These are phyloP conservation scores for Lacerta bilineata DNA, from an alignment of 2,797 vertebrate species.

Conservation along the genomic window DNA sequence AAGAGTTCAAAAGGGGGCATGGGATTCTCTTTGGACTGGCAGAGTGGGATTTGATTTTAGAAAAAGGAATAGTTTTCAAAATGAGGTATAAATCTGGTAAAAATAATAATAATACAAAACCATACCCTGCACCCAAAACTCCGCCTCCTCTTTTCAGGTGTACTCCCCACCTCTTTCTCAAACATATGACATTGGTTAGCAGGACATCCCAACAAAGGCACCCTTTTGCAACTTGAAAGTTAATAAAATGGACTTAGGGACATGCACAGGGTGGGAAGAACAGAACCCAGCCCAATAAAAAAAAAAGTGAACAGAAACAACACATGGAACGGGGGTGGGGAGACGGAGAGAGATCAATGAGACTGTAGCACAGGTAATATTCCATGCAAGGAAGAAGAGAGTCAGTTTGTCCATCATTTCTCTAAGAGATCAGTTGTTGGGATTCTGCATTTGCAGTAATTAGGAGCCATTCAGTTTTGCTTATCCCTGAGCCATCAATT, in stretches of 20 bases:
- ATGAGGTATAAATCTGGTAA: not conserved
- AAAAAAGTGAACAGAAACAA: slow-evolving; percentile 31
- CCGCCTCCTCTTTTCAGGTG: not conserved
- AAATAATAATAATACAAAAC: accelerated
- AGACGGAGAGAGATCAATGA: not conserved
- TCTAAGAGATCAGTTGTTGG: not conserved
- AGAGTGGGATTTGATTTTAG: not conserved
- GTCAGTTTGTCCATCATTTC: not conserved
- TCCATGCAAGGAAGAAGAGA: slow-evolving; percentile 2
- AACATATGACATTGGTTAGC: slow-evolving; percentile 17
- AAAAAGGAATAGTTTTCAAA: not conserved
- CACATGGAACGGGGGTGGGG: not conserved
- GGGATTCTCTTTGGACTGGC: not conserved
- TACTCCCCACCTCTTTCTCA: not conserved
- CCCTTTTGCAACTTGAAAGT: slow-evolving; percentile 40
- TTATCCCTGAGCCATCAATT: not conserved
- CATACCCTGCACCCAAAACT: not conserved
- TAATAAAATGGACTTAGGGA: slow-evolving; percentile 41
- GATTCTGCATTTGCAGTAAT: not conserved
- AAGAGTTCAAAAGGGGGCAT: not conserved
- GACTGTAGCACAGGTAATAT: not conserved
- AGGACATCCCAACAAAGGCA: slow-evolving; percentile 39
- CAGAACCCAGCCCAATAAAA: not conserved
- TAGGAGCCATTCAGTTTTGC: not conserved
- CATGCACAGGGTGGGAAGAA: not conserved